Evolutionary conservation across 2,797 vertebrate genomes (phyloP).

Genomic region (Glyptemys insculpta): DNA sequence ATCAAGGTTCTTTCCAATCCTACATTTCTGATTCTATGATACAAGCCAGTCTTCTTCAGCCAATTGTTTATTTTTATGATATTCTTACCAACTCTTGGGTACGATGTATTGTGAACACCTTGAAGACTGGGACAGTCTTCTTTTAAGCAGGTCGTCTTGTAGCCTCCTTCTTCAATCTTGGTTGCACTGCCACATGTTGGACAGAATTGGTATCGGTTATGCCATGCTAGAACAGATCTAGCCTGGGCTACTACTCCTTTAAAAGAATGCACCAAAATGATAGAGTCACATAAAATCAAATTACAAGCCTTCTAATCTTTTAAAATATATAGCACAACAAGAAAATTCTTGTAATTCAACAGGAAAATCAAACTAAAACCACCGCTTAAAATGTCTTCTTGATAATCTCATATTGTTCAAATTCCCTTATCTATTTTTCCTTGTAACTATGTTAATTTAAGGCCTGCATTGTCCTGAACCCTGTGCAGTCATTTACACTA

Average conservation of each 20-base stretch:
- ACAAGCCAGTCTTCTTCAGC: background rate
- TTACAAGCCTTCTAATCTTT: background rate
- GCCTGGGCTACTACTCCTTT: slow-evolving; percentile 93
- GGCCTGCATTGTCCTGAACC: background rate
- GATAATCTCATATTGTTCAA: background rate
- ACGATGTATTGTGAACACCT: slow-evolving; percentile 95
- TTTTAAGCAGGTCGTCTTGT: slow-evolving; percentile 91
- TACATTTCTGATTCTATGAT: background rate
- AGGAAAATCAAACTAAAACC: background rate
- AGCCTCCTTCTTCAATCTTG: slow-evolving; percentile 87
- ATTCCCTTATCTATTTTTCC: background rate
- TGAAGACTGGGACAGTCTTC: slow-evolving; percentile 86
- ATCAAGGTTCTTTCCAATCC: background rate
- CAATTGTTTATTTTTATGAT: background rate
- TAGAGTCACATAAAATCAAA: slow-evolving; percentile 1
- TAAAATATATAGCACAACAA: background rate
- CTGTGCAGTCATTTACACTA: background rate
- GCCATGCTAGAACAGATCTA: slow-evolving; percentile 93
- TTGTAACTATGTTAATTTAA: background rate
- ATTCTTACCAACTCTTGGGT: slow-evolving; percentile 92
- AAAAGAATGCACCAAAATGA: slow-evolving; percentile 18
- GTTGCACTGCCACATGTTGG: slow-evolving; percentile 92
- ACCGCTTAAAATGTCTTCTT: background rate
- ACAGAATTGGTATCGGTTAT: slow-evolving; percentile 91
- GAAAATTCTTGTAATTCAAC: background rate